Percentiles rank a stretch among this genome's conserved stretches.
Evolutionary conservation across 2,888 invertebrate genomes (phyloP).

Genomic region (Drosophila aldrichi): DNA sequence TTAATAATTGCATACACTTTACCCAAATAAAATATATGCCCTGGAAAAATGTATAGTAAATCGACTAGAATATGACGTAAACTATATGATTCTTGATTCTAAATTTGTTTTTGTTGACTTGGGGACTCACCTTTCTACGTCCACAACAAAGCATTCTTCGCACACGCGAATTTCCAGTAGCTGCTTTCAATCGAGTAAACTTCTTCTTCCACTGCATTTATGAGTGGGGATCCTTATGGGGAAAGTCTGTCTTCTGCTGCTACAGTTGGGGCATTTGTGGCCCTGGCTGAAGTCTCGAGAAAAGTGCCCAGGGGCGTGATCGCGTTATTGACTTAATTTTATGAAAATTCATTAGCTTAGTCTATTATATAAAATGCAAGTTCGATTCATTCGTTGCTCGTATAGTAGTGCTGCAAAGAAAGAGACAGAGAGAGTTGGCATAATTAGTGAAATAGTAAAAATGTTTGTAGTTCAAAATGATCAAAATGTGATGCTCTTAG

Average conservation of each 20-base stretch:
- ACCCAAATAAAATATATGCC: too few relatives aligned
- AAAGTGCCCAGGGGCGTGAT: slow-evolving; percentile 38
- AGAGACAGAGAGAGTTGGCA: background rate
- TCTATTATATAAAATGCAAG: slow-evolving; percentile 57
- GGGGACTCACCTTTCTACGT: slow-evolving; percentile 93
- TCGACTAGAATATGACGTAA: too few relatives aligned
- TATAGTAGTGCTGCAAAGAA: slow-evolving; percentile 52
- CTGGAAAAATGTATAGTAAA: too few relatives aligned
- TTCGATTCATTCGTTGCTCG: slow-evolving; percentile 74
- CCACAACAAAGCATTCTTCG: slow-evolving; percentile 97
- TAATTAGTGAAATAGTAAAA: background rate
- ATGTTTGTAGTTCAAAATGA: background rate
- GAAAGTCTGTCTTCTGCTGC: slow-evolving; percentile 59
- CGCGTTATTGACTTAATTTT: slow-evolving; percentile 47
- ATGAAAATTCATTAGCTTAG: slow-evolving; percentile 62
- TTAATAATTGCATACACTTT: too few relatives aligned
- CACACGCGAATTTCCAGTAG: slow-evolving; percentile 91
- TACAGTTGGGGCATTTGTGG: slow-evolving; percentile 59
- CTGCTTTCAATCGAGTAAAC: slow-evolving; percentile 92
- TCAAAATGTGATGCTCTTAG: background rate
- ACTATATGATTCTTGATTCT: too few relatives aligned
- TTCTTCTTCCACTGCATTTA: slow-evolving; percentile 94
- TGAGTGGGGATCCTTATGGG: slow-evolving; percentile 82
- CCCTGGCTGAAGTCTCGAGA: slow-evolving; percentile 57
- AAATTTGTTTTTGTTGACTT: too few relatives aligned